Evolutionary conservation across 53 echinoderm and acorn worm genomes (phyloP), one percentile per base, ranked within the genome.

Genomic region (Arbacia lixula): DNA sequence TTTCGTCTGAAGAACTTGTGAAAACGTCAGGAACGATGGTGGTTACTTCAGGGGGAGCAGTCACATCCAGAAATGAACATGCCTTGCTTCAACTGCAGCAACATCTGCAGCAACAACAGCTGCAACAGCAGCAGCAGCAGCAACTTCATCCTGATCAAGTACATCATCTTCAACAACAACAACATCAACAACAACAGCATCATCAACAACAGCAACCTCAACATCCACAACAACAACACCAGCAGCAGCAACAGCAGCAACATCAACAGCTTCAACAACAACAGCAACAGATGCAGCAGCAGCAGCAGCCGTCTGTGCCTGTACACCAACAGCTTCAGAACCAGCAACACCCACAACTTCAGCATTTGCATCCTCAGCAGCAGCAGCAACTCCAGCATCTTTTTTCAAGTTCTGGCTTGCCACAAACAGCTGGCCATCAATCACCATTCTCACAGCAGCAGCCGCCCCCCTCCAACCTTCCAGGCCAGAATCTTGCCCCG

Each of bases 1-100:
- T 93, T 54, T 50, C 87, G n/a, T 68, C 78, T 65, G 72, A 71
- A 42, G 86, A 90, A 62, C 42, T 63, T 57, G 55, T 57, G 3
- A 86, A 86, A 58, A 41, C 12, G 24, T 40, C 56, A 29, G 31
- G 29, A 36, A 35, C 57, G 22, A 29, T 28, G 36, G 42, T 36
- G 4, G 36, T 37, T 56, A 58, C 56, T 42, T 17, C 77, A 22
- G 58, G 57, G 4, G 57, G 37, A 37, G 38, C 30, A 37, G 43
- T 58, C 22, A 57, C 60, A 1, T 24, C 60, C 36, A 56, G 56
- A 37, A 77, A 26, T 40, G 62, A 76, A 35, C 86, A 86, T n/a
- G 55, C 73, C 1, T 53, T 71, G 24, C 76, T 73, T 54, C 73
- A 62, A 49, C 41, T 66, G 26, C 83, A 83, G 24, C 83, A 88